Conservation (phyloP, 2,113 vertebrate genomes). For the Madoqua kirkii region DNA sequence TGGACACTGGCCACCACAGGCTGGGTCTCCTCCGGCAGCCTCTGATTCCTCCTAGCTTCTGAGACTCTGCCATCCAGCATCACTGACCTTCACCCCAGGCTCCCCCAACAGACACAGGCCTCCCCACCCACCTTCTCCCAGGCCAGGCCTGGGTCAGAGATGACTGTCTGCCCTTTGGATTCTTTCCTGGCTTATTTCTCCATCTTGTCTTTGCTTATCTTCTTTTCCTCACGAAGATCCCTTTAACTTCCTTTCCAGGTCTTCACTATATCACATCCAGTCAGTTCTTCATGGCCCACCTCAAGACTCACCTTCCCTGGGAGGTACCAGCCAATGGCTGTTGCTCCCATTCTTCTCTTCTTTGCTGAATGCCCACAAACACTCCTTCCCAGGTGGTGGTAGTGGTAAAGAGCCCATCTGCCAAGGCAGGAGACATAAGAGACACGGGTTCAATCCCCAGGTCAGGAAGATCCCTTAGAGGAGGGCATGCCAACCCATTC, state of each 20-base stretch:
- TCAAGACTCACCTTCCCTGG: neutral
- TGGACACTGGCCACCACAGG: neutral
- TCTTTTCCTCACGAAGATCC: neutral
- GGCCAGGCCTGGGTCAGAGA: neutral
- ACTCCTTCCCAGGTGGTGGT: neutral
- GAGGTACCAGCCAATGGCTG: neutral
- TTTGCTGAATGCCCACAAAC: neutral
- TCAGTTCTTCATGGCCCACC: neutral
- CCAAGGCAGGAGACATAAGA: neutral
- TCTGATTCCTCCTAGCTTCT: neutral
- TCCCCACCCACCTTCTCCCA: neutral
- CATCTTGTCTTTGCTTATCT: neutral
- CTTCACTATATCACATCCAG: neutral
- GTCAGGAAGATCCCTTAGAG: neutral
- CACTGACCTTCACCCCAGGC: neutral
- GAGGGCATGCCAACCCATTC: neutral
- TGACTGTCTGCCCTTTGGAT: neutral
- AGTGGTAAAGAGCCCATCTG: neutral
- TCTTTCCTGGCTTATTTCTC: neutral
- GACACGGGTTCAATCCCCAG: fast-evolving
- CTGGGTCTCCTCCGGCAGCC: neutral
- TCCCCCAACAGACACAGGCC: neutral
- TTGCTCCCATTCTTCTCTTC: neutral
- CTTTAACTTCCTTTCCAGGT: neutral
- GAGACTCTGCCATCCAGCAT: neutral